These are phyloP conservation scores for Pipra filicauda DNA, from an alignment of 2,113 vertebrate species.

Conservation along the genomic window DNA sequence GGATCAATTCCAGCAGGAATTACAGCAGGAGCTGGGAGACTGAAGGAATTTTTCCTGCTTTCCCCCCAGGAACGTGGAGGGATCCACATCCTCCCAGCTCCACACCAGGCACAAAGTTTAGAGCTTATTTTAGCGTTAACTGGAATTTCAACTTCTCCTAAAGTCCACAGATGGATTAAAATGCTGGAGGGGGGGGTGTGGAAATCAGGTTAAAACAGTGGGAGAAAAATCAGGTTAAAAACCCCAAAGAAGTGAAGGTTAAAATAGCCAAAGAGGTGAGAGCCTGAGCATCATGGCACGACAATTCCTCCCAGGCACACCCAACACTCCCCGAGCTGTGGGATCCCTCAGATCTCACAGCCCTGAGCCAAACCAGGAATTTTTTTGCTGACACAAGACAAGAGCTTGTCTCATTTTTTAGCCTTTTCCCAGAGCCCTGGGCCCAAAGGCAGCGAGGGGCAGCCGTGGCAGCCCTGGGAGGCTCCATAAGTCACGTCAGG, in stretches of 20 bases:
- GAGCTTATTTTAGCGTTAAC: neutral
- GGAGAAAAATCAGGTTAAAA: neutral
- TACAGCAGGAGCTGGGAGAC: neutral
- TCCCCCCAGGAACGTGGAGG: neutral
- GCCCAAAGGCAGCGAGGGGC: neutral
- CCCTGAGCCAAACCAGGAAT: neutral
- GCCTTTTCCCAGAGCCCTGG: neutral
- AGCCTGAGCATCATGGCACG: neutral
- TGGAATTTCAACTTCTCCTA: neutral
- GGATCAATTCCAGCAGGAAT: neutral
- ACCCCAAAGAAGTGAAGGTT: neutral
- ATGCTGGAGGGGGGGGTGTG: rapidly evolving
- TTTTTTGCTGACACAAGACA: neutral
- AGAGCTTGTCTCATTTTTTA: rapidly evolving
- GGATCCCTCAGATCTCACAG: too few relatives aligned
- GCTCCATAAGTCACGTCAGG: neutral
- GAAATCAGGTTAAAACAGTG: rapidly evolving
- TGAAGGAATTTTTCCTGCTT: neutral
- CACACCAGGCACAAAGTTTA: rapidly evolving
- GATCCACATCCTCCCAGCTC: neutral
- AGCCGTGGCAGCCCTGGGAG: neutral
- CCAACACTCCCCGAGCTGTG: neutral
- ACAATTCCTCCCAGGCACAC: neutral
- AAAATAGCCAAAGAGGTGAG: too few relatives aligned
- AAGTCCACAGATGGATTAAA: neutral